Conservation (phyloP, 2,888 invertebrate species). For the Pilophorus perplexus region DNA sequence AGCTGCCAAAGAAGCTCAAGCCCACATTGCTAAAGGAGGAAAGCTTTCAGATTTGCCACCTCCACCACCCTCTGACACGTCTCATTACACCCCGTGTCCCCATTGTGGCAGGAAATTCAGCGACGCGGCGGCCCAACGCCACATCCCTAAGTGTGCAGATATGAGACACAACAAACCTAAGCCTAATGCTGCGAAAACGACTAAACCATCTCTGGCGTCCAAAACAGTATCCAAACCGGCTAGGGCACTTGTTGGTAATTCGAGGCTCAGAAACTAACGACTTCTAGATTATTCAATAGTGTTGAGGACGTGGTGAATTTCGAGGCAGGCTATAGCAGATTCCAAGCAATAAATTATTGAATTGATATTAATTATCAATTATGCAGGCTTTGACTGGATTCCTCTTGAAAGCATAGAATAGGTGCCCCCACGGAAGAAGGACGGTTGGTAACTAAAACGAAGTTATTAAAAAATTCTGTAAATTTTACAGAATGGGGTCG, state of each 20-base stretch:
- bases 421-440: too few species aligned
- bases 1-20: slow-evolving; percentile 81
- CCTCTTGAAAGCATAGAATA: too few species aligned
- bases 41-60: slow-evolving; percentile 84
- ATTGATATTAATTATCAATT: too few species aligned
- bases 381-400: too few species aligned
- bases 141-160: slow-evolving; percentile 87
- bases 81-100: slow-evolving; percentile 78
- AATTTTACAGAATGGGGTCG: too few species aligned
- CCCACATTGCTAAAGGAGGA: slow-evolving; percentile 77
- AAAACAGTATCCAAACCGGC: slow-evolving; percentile 6
- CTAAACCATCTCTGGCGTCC: slow-evolving; percentile 15
- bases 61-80: slow-evolving; percentile 83
- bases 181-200: slow-evolving; percentile 47
- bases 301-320: too few species aligned
- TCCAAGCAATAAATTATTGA: too few species aligned
- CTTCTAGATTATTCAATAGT: too few species aligned
- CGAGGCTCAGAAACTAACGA: slow-evolving; percentile 12
- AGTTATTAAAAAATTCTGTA: too few species aligned
- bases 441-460: too few species aligned
- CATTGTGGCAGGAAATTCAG: slow-evolving; percentile 85
- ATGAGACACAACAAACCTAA: slow-evolving; percentile 78
- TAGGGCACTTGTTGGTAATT: neutral
- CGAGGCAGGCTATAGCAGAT: too few species aligned
- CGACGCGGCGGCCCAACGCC: slow-evolving; percentile 77